Evolutionary conservation across 1,140 invertebrate genomes (phyloP).

Genomic region (Zaprionus ornatus): DNA sequence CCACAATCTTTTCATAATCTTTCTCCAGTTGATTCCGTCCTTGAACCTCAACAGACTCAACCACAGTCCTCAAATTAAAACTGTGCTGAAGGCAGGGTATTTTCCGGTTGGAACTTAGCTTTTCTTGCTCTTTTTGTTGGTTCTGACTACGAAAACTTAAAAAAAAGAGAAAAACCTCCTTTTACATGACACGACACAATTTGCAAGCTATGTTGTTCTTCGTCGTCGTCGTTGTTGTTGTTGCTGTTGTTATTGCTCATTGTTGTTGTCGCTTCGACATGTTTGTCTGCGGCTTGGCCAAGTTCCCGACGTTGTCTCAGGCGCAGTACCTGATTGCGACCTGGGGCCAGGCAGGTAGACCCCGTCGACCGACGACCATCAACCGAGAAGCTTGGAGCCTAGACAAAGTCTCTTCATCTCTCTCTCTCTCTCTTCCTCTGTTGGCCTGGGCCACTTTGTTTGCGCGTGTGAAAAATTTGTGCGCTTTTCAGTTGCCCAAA

Average conservation of each 20-base stretch:
- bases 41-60: too few species aligned
- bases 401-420: constrained; percentile 31
- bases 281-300: constrained; percentile 67
- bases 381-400: not conserved
- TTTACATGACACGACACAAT: constrained; percentile 79
- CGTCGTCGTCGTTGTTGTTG: constrained; percentile 8
- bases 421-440: not conserved
- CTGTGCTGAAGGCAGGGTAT: not conserved
- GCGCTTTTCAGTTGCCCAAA: constrained; percentile 65
- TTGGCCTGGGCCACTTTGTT: constrained; percentile 54
- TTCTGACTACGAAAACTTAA: constrained; percentile 45
- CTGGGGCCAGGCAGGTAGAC: constrained; percentile 30
- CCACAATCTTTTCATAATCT: too few species aligned
- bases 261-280: constrained; percentile 62
- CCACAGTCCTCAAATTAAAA: not conserved
- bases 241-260: constrained; percentile 40
- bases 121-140: constrained; percentile 9
- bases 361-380: not conserved
- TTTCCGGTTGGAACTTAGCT: not conserved
- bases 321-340: constrained; percentile 23
- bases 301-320: constrained; percentile 29
- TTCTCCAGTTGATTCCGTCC: too few species aligned
- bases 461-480: constrained; percentile 73
- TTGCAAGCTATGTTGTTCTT: constrained; percentile 62
- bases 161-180: constrained; percentile 52